Conservation (phyloP, 2,113 vertebrate genomes). For the Psilopogon haemacephalus region DNA sequence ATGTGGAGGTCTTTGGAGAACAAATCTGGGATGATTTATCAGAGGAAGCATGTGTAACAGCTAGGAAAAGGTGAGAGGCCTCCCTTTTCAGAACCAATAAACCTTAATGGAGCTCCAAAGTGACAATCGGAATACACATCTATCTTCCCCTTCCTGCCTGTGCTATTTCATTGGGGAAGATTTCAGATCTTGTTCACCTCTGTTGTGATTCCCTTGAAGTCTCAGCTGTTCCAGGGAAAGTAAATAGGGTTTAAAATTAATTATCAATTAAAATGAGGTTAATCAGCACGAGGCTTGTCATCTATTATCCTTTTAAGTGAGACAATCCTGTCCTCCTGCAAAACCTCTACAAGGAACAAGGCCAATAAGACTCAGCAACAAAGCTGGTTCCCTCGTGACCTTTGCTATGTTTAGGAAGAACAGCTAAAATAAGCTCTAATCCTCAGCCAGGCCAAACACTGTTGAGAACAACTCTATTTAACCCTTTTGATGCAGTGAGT, state of each 20-base stretch:
- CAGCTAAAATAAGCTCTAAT: conserved; percentile 69
- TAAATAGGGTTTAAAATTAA: conserved; percentile 79
- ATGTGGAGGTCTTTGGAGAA: neutral
- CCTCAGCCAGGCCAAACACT: conserved; percentile 49
- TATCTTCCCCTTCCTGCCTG: neutral
- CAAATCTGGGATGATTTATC: neutral
- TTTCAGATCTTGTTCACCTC: conserved; percentile 52
- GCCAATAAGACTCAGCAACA: conserved; percentile 45
- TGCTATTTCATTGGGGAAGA: conserved; percentile 42
- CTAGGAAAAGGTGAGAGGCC: neutral
- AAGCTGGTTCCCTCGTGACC: conserved; percentile 46
- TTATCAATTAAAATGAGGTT: conserved; percentile 80
- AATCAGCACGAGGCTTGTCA: conserved; percentile 68
- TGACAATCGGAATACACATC: neutral
- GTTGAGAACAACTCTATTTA: conserved; percentile 46
- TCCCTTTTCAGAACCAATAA: neutral
- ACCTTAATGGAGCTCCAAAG: neutral
- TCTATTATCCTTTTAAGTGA: conserved; percentile 72
- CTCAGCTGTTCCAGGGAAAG: conserved; percentile 73
- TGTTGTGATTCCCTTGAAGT: conserved; percentile 59
- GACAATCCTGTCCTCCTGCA: conserved; percentile 23
- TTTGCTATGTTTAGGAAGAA: conserved; percentile 66
- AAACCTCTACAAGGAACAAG: conserved; percentile 33
- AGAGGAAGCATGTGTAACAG: neutral
- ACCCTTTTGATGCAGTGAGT: neutral